Base-by-base conservation (phyloP, 2,888 invertebrate species). In the Cephus pygmeus region DNA sequence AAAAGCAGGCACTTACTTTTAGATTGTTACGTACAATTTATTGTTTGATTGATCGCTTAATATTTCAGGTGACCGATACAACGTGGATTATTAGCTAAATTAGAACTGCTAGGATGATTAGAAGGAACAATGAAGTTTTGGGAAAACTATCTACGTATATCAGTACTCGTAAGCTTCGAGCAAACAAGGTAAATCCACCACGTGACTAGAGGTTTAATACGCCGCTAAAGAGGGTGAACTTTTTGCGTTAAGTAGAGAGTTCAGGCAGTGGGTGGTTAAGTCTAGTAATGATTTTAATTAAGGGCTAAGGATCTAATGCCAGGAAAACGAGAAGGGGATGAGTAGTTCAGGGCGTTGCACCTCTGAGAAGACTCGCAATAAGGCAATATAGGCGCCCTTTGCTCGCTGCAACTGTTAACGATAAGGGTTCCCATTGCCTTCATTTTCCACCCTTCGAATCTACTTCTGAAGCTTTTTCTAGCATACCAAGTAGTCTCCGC, bases 281-380 rank as follows among this genome's bases (percentile, higher is more conserved):
- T 81, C 78, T 76, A 77, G 82, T 85, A 85, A 85, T 84, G 83
- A 84, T 85, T 85, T 85, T 84, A 85, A 84, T 85, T 85, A 83
- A 84, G 82, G 82, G 80, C 82, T 82, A 79, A 84, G 84, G 82
- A 56, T 80, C 81, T 82, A 80, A 82, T 79, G 82, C 83, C 81
- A 81, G 69, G 79, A 77, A 75, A 76, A 77, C 33, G 76, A 73
- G 75, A 73, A 69, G 76, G 56, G 76, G 75, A 77, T 77, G 81
- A 77, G 78, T 77, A 69, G 69, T 76, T 75, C 76, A 79, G 76
- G 76, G 75, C 23, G 23, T 6, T 56, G 56, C 56, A 56, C 6
- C 56, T 56, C 82, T 78, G 79, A 73, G 79, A 73, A 79, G 79
- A 80, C 80, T 80, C 79, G 79, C 80, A 80, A 82, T 76, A 81